Percentiles rank a stretch among this genome's conserved stretches.
Evolutionary conservation across 2,888 invertebrate genomes (phyloP).

Genomic region (Scaptomyza parva): DNA sequence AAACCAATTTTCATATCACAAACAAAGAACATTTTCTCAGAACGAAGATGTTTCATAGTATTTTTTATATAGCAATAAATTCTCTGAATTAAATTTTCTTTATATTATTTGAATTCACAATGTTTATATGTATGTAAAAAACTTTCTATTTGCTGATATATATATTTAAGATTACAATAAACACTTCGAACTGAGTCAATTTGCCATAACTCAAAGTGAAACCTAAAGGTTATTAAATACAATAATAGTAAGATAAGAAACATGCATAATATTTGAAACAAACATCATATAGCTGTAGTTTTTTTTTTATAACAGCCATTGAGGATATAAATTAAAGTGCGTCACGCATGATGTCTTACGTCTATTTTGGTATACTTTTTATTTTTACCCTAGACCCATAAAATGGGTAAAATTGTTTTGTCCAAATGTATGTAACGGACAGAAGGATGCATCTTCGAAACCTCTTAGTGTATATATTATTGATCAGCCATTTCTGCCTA

Average conservation of each 20-base stretch:
- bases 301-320: slow-evolving; percentile 14
- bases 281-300: slow-evolving; percentile 3
- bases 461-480: no score
- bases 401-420: no score
- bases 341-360: slow-evolving; percentile 57
- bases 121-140: no score
- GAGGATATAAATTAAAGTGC: slow-evolving; percentile 43
- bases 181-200: background rate
- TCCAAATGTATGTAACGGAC: no score
- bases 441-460: no score
- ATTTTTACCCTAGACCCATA: no score
- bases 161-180: no score
- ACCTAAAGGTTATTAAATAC: background rate
- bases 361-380: no score
- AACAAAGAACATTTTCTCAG: background rate
- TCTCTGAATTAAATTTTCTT: no score
- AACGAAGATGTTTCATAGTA: background rate
- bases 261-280: background rate
- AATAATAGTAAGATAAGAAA: background rate
- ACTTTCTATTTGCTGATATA: no score
- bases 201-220: background rate
- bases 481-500: no score
- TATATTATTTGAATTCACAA: no score
- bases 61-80: background rate
- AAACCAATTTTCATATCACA: background rate